Base-by-base conservation (phyloP, 2,888 invertebrate genomes). In the Orthosia gothica region DNA sequence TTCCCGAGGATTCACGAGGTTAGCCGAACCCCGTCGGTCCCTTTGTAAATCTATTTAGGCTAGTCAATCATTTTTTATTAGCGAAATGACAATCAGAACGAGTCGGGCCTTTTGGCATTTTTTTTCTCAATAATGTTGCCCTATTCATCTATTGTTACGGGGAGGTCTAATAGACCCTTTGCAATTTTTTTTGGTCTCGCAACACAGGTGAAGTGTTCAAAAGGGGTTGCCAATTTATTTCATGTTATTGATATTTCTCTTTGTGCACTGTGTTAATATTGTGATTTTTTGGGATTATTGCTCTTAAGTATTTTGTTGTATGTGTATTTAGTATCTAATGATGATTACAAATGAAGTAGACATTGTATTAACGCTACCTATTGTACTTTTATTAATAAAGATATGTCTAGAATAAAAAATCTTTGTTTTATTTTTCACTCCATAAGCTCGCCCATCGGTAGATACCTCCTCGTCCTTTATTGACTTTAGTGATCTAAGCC, bases 101-200 rank as follows among this genome's bases (percentile, higher is more conserved):
- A 84, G 85, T 81, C 90, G 91, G 90, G 86, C 76, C 91, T 92
- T 93, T 93, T 94, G 94, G 93, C 74, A 20, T 64, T 80, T 89
- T 94, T 94, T 93, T 86, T 76, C 72, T 73, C 72, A 70, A 89
- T 92, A 89, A 91, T 90, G 88, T 86, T 84, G 76, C 82, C 82
- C 90, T 91, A 92, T 94, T 93, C 89, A 89, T 70, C 91, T 79
- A 89, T 95, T 94, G 94, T 94, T 91, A 91, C 81, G 92, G 92
- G 94, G 92, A 79, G 94, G 94, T 94, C 94, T 91, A 87, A 88
- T 90, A 90, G 83, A 79, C 86, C 80, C 88, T 87, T 92, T 92
- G 92, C 92, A 75, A 90, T 70, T 92, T 93, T 94, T 94, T 93
- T 83, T 49, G 78, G 70, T 15, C 57, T 81, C 64, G 81, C 76